These are phyloP conservation scores for Morpho helenor DNA, from an alignment of 2,888 invertebrate genomes.

Conservation along the genomic window DNA sequence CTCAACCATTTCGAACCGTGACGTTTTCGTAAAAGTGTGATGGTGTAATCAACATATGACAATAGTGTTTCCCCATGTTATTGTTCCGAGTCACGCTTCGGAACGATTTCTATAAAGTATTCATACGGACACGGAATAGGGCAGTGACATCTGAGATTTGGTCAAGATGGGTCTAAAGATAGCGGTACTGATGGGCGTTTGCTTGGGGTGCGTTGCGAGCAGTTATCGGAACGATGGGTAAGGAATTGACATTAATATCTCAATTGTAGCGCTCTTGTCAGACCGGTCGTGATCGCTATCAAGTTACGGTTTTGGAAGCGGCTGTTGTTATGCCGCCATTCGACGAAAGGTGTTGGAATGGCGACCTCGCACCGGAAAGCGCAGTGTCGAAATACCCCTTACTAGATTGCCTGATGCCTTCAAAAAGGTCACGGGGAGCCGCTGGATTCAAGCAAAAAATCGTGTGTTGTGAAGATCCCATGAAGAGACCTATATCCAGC, in stretches of 20 bases:
- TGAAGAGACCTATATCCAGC: too few relatives aligned
- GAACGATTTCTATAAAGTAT: constrained; percentile 69
- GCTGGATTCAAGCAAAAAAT: too few relatives aligned
- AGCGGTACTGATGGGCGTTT: constrained; percentile 32
- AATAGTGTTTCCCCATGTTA: constrained; percentile 69
- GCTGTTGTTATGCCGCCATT: too few relatives aligned
- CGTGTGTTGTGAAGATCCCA: too few relatives aligned
- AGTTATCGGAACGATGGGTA: constrained; percentile 66
- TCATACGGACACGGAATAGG: constrained; percentile 45
- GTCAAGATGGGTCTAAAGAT: constrained; percentile 50
- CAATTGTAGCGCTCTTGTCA: too few relatives aligned
- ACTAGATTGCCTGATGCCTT: too few relatives aligned
- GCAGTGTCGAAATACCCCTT: too few relatives aligned
- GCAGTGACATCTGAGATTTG: constrained; percentile 44
- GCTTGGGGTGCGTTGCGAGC: constrained; percentile 35
- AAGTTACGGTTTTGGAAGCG: too few relatives aligned
- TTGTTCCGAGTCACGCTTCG: constrained; percentile 60
- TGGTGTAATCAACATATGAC: constrained; percentile 53
- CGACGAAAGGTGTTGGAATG: too few relatives aligned
- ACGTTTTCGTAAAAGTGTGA: constrained; percentile 41
- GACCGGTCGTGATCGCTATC: too few relatives aligned
- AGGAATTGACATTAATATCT: constrained; percentile 15
- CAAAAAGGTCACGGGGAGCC: too few relatives aligned
- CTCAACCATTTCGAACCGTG: constrained; percentile 34
- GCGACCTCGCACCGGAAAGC: too few relatives aligned